These are phyloP conservation scores for Psittacula echo DNA, from an alignment of 2,797 vertebrate genomes.

Conservation along the genomic window DNA sequence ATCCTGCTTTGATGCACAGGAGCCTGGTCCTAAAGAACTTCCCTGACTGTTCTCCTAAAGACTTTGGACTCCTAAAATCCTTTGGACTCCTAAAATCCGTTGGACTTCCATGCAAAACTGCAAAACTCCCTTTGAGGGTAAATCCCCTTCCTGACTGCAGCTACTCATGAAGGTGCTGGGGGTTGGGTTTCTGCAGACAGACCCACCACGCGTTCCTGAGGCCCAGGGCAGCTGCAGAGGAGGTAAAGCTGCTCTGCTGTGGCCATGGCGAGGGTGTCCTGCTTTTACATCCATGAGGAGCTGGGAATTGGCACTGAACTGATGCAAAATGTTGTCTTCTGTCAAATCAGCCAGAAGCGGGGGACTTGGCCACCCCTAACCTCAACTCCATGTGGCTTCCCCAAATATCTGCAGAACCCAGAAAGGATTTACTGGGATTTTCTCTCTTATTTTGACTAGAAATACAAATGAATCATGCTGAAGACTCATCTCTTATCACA, in stretches of 20 bases:
- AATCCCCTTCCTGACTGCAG: neutral
- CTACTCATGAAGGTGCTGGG: neutral
- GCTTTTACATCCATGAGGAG: neutral
- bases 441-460: neutral
- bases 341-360: neutral
- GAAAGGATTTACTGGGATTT: neutral
- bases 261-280: neutral
- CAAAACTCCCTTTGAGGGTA: neutral
- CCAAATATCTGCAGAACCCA: neutral
- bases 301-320: neutral
- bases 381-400: neutral
- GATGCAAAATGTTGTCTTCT: neutral
- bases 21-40: neutral
- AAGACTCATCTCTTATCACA: neutral
- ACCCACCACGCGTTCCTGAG: fast-evolving
- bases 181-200: neutral
- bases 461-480: neutral
- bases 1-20: neutral
- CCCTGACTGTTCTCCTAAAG: neutral
- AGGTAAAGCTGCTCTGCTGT: constrained; percentile 31
- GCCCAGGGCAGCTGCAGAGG: neutral
- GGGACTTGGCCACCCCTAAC: neutral
- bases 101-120: neutral
- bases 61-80: neutral
- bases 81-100: neutral